These are phyloP conservation scores for Aphaenogaster floridana DNA, from an alignment of 1,140 invertebrate species.

Conservation along the genomic window DNA sequence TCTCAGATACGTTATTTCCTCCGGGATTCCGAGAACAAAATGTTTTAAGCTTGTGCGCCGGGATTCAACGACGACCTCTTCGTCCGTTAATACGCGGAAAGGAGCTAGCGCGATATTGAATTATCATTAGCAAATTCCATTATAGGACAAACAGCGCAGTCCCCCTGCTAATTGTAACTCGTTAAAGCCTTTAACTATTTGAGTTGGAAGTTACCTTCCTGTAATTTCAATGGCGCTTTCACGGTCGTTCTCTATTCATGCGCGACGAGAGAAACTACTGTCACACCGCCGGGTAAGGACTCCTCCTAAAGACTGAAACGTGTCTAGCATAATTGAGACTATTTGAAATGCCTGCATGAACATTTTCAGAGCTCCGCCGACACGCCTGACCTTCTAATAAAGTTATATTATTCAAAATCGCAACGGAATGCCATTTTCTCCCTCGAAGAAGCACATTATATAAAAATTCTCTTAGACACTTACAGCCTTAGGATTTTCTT, in stretches of 20 bases:
- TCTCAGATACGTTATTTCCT: slow-evolving; percentile 63
- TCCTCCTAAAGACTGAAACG: slow-evolving; percentile 79
- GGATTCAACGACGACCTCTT: slow-evolving; percentile 44
- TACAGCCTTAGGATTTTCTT: not conserved
- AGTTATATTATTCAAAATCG: slow-evolving; percentile 69
- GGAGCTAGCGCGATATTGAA: slow-evolving; percentile 73
- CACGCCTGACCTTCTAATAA: slow-evolving; percentile 55
- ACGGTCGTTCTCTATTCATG: slow-evolving; percentile 80
- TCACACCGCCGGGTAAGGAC: slow-evolving; percentile 79
- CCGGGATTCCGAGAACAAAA: slow-evolving; percentile 45
- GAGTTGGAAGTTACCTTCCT: slow-evolving; percentile 81
- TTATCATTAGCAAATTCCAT: slow-evolving; percentile 75
- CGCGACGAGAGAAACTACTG: slow-evolving; percentile 79
- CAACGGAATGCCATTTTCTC: not conserved
- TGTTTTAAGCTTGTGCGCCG: slow-evolving; percentile 53
- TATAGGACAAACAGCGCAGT: slow-evolving; percentile 69
- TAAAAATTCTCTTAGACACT: slow-evolving; percentile 2
- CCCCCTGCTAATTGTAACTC: slow-evolving; percentile 81
- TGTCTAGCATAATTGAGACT: slow-evolving; percentile 79
- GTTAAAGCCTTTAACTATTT: slow-evolving; percentile 83
- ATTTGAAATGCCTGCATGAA: slow-evolving; percentile 67
- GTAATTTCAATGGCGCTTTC: slow-evolving; percentile 84
- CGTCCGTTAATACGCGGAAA: slow-evolving; percentile 57
- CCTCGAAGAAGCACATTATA: not conserved
- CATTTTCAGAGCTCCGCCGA: slow-evolving; percentile 66